Percentiles rank a stretch among this genome's conserved stretches.
These are phyloP conservation scores for Microtus agrestis DNA, from an alignment of 2,797 vertebrate species.

Conservation along the genomic window DNA sequence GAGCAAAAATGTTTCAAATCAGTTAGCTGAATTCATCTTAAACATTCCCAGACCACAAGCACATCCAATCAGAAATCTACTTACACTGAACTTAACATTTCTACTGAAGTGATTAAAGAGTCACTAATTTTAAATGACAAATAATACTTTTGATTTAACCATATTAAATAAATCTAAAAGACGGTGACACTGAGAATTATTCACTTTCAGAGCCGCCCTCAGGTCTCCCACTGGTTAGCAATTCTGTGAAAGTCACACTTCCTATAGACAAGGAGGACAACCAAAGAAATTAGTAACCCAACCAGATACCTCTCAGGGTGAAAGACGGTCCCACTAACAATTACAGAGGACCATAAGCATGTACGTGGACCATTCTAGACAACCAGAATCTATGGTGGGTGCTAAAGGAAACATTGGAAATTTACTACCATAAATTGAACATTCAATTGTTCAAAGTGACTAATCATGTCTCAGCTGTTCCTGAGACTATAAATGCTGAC, in stretches of 20 bases:
- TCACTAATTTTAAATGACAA: conserved; percentile 32
- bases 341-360: neutral
- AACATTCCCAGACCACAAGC: conserved; percentile 45
- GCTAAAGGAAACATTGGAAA: neutral
- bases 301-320: neutral
- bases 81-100: conserved; percentile 41
- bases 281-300: conserved; percentile 6
- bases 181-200: neutral
- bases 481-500: neutral
- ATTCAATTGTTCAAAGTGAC: conserved; percentile 19
- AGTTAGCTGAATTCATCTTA: conserved; percentile 37
- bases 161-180: conserved; percentile 37
- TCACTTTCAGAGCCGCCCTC: conserved; percentile 1
- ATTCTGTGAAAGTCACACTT: neutral
- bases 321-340: neutral
- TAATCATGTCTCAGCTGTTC: neutral
- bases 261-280: neutral
- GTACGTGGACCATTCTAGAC: neutral
- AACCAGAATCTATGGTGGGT: neutral
- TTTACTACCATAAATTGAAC: neutral
- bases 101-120: neutral
- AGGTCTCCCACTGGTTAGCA: neutral
- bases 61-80: neutral
- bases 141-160: conserved; percentile 5
- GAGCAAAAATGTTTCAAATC: conserved; percentile 57